Base-by-base conservation (phyloP, 2,113 vertebrate genomes). In the Opisthocomus hoazin region DNA sequence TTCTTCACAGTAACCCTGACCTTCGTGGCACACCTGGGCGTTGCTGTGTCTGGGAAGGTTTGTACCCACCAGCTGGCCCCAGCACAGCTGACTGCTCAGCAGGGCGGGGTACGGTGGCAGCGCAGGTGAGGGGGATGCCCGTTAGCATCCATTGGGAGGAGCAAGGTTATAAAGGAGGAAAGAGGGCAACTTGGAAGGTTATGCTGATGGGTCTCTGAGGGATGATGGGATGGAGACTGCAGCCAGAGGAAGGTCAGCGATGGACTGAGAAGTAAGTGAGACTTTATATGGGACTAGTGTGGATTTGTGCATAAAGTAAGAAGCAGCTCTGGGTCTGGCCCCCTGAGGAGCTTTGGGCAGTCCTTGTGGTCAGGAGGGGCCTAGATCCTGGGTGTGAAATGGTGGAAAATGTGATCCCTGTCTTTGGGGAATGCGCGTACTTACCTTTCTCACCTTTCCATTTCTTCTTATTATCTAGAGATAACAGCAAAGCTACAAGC, bases 101-200 rank as follows among this genome's bases (percentile, higher is more conserved):
- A 41, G 24, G 68, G 39, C 54, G 54, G 61, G 34, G 45, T 32
- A 12, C 23, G 63, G 65, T 64, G 37, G 27, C 78, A 37, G 50
- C 43, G 39, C 36, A 78, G 70, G 24, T 73, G 34, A 70, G 71
- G 32, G 19, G 21, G 9, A 12, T 12, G 11, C n/a, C 24, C 1
- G 3, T 34, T 39, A 87, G 36, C 29, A 39, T 74, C 41, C 37
- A 19, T 43, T 36, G 26, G 30, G 68, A 27, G 48, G 18, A 76
- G 36, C 34, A 61, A 53, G 54, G 83, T 51, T 88, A 84, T 41
- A 80, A 64, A 54, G 37, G 41, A 51, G 69, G 32, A 48, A 76
- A 11, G 53, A n/a, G 6, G 12, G 5, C 0, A 0, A 0, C 0
- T 0, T 2, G 2, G 26, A 37, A 66, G 34, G 7, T 4, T 0